A percentile compares a stretch with the other conserved stretches of the same genome.
Evolutionary conservation across 2,888 invertebrate genomes (phyloP).

Genomic region (Lepidochrysops patricia): DNA sequence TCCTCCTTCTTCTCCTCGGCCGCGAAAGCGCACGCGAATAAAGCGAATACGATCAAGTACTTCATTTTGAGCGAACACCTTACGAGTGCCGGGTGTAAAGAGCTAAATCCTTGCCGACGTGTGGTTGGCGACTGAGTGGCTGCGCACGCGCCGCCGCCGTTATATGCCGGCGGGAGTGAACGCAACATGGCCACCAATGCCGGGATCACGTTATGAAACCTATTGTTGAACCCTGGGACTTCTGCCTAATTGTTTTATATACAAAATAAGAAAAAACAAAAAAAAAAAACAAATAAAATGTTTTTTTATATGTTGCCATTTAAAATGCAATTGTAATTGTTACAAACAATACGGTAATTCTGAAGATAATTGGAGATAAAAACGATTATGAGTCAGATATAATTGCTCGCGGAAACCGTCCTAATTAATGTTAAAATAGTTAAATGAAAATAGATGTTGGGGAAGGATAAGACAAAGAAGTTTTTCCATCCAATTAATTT

Average conservation of each 20-base stretch:
- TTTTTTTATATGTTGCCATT: not conserved
- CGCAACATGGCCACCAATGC: constrained; percentile 31
- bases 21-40: constrained; percentile 70
- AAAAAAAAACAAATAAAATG: too few species aligned
- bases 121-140: constrained; percentile 54
- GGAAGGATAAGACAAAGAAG: not conserved
- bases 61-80: constrained; percentile 66
- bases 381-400: not conserved
- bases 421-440: not conserved
- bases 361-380: constrained; percentile 1
- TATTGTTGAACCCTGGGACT: constrained; percentile 5
- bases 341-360: not conserved
- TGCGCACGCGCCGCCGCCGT: constrained; percentile 43
- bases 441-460: not conserved
- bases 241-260: constrained; percentile 3
- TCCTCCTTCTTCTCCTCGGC: constrained; percentile 73
- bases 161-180: constrained; percentile 60
- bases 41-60: constrained; percentile 65
- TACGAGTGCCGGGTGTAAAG: constrained; percentile 39
- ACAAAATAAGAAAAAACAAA: not conserved
- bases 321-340: not conserved
- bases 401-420: constrained; percentile 1
- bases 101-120: constrained; percentile 38
- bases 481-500: not conserved
- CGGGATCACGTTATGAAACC: constrained; percentile 10